A percentile compares a stretch with the other conserved stretches of the same genome.
These are phyloP conservation scores for Seriola quinqueradiata DNA, from an alignment of 2,113 vertebrate genomes.

Conservation along the genomic window DNA sequence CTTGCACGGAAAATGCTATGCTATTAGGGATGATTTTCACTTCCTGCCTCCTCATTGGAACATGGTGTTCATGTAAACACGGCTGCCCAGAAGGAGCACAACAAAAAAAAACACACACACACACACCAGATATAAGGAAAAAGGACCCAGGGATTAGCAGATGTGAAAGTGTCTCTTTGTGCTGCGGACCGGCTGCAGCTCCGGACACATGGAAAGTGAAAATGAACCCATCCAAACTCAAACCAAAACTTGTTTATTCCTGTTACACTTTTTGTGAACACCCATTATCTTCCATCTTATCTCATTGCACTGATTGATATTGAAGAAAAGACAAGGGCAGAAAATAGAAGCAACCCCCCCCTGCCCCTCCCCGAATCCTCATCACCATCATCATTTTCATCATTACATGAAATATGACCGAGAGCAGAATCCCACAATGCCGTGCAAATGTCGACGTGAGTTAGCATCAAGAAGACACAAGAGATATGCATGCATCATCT, in stretches of 20 bases:
- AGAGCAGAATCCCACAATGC: conserved; percentile 86
- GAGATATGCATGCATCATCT: conserved; percentile 86
- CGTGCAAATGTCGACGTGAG: conserved; percentile 80
- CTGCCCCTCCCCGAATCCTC: conserved; percentile 68
- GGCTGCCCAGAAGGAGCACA: conserved; percentile 1
- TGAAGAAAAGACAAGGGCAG: conserved; percentile 77
- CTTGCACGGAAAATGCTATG: conserved; percentile 54
- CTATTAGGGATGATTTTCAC: conserved; percentile 54
- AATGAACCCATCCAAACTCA: conserved; percentile 30
- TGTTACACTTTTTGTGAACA: conserved; percentile 36
- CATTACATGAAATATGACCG: conserved; percentile 85
- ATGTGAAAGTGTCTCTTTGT: conserved; percentile 12
- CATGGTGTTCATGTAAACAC: conserved; percentile 38
- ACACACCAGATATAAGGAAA: neutral
- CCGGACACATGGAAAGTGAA: conserved; percentile 2
- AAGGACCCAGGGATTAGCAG: conserved; percentile 5
- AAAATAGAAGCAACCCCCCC: conserved; percentile 75
- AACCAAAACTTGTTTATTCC: conserved; percentile 52
- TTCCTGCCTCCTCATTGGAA: conserved; percentile 42
- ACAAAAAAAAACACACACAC: neutral
- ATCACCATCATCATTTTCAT: conserved; percentile 86
- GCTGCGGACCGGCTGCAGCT: neutral
- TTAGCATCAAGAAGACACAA: conserved; percentile 86
- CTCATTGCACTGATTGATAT: conserved; percentile 77
- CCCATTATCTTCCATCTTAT: conserved; percentile 68